Base-by-base conservation (phyloP, 2,797 vertebrate genomes). In the Dicrostonyx torquatus region DNA sequence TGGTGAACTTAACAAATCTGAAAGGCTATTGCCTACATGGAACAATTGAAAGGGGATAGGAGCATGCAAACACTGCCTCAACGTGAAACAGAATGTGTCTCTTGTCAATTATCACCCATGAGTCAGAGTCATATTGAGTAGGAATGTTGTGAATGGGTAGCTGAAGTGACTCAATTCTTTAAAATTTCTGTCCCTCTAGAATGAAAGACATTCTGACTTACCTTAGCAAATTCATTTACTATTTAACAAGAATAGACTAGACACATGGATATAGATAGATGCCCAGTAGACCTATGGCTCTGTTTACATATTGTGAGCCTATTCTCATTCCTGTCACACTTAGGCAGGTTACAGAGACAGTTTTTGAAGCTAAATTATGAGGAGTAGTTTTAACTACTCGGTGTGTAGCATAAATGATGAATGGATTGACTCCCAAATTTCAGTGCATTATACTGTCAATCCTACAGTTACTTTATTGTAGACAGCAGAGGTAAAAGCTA, bases 271-370 rank as follows among this genome's bases (percentile, higher is more conserved):
- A 13, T 29, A 26, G 10, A 17, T 45, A 62, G 0, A 2, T 64
- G 4, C 18, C 78, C n/a, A 15, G 1, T 7, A n/a, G 26, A 37
- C 40, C 43, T n/a, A 1, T 0, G 22, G 7, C 26, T 12, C 2
- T 53, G 3, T 55, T 0, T 80, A 24, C 50, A 31, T 64, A n/a
- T 4, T 75, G 14, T 26, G 5, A 20, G 2, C 45, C 37, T 84
- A n/a, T 48, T 13, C 43, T 24, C 4, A 37, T 50, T 87, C 3
- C 0, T 75, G 24, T 29, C 48, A 6, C 1, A 14, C 34, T 89
- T 86, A 80, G 6, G 0, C 12, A 68, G 6, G 53, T 6, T 29
- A 34, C 70, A 87, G 6, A 83, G 62, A 1, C 24, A 45, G 78
- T 58, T 86, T 4, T 86, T 55, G 24, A 91, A 86, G 78, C 22